A percentile compares a stretch with the other conserved stretches of the same genome.
Conservation (phyloP, 2,888 invertebrate species). For the Sepioteuthis lessoniana region DNA sequence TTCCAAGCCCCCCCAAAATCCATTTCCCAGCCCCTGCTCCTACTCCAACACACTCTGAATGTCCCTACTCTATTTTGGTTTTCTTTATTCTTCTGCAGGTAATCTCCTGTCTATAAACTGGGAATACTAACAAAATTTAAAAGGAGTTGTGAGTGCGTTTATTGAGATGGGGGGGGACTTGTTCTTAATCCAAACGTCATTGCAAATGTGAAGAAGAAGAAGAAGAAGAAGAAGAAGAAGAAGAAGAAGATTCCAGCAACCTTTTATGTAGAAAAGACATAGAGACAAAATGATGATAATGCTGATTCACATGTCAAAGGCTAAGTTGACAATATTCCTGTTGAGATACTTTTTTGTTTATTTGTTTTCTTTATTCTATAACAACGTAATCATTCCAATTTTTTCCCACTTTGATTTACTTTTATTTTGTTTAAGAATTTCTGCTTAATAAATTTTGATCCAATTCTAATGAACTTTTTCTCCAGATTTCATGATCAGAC, state of each 20-base stretch:
- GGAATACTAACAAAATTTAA: background rate
- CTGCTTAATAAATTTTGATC: background rate
- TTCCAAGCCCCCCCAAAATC: background rate
- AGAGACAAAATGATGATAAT: background rate
- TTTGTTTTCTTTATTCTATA: no score
- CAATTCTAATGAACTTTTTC: background rate
- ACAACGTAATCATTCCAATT: background rate
- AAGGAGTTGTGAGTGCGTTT: background rate
- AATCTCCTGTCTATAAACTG: constrained; percentile 18
- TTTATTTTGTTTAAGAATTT: background rate
- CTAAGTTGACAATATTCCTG: background rate
- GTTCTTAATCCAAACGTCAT: constrained; percentile 33
- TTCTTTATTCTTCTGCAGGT: background rate
- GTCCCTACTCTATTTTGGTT: background rate
- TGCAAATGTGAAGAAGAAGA: background rate
- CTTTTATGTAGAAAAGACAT: background rate
- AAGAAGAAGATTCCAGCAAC: no score
- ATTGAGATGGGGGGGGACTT: background rate
- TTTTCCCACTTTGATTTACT: background rate
- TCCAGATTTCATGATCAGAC: no score
- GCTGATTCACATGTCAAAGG: background rate
- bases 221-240: background rate
- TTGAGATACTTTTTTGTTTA: background rate
- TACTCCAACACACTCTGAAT: background rate
- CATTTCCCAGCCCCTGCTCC: background rate